A percentile compares a stretch with the other conserved stretches of the same genome.
phyloP scores from a whole-genome alignment of 92 coral and sea anemone species.

The Phymanthus crucifer region DNA sequence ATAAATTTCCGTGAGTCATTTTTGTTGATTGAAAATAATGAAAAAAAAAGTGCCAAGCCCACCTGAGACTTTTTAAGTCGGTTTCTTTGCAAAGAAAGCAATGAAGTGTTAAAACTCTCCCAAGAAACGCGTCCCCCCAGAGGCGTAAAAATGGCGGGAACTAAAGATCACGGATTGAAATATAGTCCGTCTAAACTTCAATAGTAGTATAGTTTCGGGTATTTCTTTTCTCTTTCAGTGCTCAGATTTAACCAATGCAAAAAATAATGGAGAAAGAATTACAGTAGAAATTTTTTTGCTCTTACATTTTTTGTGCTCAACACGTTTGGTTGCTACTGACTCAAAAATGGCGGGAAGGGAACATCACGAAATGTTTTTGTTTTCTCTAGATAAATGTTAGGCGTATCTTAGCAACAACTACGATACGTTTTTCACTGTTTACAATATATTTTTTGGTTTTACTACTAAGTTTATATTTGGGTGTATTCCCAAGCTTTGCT shows the following conservation, averaged over 20 bases:
- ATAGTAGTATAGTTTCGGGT: too few species aligned
- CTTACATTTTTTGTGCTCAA: not conserved
- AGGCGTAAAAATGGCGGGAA: slow-evolving; percentile 6
- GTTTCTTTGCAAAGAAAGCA: not conserved
- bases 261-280: too few species aligned
- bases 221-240: too few species aligned
- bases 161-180: not conserved
- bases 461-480: too few species aligned
- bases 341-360: not conserved
- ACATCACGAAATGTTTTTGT: not conserved
- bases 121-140: not conserved
- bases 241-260: too few species aligned
- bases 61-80: not conserved
- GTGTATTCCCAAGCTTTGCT: too few species aligned
- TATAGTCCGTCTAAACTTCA: too few species aligned
- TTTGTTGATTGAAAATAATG: not conserved
- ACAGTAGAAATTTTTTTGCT: not conserved
- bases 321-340: not conserved
- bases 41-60: not conserved
- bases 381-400: not conserved
- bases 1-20: not conserved
- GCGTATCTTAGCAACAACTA: not conserved
- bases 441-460: not conserved
- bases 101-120: not conserved
- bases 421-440: not conserved